Conservation (phyloP, 2,113 vertebrate species). For the Zosterops hypoxanthus region DNA sequence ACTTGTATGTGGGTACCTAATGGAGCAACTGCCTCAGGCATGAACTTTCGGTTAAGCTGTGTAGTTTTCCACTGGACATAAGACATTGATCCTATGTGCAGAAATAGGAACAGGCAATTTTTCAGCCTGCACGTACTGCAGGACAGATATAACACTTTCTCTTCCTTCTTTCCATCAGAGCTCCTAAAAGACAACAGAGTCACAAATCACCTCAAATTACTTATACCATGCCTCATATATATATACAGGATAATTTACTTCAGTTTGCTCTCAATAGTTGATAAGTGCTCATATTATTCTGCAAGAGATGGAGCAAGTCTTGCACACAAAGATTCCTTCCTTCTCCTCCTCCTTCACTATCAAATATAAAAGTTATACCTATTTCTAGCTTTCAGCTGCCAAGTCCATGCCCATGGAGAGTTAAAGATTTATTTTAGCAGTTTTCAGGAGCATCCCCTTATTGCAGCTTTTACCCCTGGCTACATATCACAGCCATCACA, state of each 20-base stretch:
- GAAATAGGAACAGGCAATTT: background rate
- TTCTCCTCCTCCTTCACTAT: background rate
- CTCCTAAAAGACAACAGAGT: background rate
- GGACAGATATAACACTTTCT: background rate
- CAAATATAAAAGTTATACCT: background rate
- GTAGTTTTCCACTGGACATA: background rate
- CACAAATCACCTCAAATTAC: background rate
- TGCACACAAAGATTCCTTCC: background rate
- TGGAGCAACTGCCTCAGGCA: background rate
- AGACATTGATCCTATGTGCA: accelerated
- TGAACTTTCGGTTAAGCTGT: background rate
- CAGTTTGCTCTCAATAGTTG: background rate
- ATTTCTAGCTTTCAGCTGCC: background rate
- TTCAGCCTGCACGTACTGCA: background rate
- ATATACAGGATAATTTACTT: background rate
- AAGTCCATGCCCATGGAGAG: background rate
- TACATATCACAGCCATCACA: background rate
- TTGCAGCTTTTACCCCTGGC: background rate
- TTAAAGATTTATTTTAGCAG: background rate
- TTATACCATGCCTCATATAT: background rate
- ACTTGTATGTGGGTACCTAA: accelerated
- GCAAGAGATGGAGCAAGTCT: background rate
- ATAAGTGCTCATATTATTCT: background rate
- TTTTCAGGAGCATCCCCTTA: background rate
- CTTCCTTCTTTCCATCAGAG: background rate